Base-by-base conservation (phyloP, 2,113 vertebrate genomes). In the Grus americana region DNA sequence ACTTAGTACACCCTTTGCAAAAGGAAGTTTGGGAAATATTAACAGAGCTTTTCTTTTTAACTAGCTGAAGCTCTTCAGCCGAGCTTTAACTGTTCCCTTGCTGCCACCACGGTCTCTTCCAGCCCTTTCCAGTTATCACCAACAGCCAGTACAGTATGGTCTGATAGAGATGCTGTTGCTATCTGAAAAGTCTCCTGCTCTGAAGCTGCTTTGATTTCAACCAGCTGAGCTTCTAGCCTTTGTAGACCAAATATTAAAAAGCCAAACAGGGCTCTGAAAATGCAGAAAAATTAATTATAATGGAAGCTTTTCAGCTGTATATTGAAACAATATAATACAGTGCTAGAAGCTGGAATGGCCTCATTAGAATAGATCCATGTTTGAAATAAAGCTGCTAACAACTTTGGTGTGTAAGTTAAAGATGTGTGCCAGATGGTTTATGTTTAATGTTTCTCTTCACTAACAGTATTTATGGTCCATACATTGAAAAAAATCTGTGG, bases 351-450 rank as follows among this genome's bases (percentile, higher is more conserved):
- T 92, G 50, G 55, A 82, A 70, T 66, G 73, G 36, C 46, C 91
- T 95, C 65, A 27, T 93, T 95, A 82, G 78, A 87, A 59, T 42
- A 94, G 70, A 71, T 62, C 42, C 40, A 15, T 75, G 73, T 65
- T 52, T 93, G 65, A 72, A 94, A 89, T 91, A 83, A 81, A 76
- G 61, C 86, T 91, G 76, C 80, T 92, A 79, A 91, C 76, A 94
- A 47, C 58, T 86, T 75, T 17, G 49, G 54, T 88, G 67, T 90
- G 52, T 73, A 54, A 68, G 57, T 80, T 62, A 29, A 93, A 93
- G 83, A 74, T 95, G 92, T 20, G 19, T 92, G 65, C 88, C 86
- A 96, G 84, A 94, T 95, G 78, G 32, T 50, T 9, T 62, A 11
- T 70, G 55, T 50, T 92, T 58, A 76, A 55, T 58, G 29, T 73